Evolutionary conservation across 2,888 invertebrate species (phyloP).

Genomic region (Mayetiola destructor): DNA sequence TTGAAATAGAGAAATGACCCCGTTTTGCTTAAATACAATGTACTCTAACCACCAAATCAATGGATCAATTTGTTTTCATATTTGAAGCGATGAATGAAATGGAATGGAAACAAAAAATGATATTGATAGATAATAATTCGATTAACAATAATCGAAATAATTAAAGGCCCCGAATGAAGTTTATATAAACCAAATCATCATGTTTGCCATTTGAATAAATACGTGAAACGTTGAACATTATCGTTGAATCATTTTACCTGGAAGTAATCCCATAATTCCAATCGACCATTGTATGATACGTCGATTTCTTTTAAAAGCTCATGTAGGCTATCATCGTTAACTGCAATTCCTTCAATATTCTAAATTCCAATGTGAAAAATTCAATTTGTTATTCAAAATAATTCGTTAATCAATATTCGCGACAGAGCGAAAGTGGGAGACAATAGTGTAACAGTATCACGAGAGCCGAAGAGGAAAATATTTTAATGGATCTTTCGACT

Average conservation of each 20-base stretch:
- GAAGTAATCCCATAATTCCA: conserved; percentile 77
- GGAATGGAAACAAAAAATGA: background rate
- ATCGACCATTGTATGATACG: conserved; percentile 67
- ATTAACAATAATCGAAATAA: background rate
- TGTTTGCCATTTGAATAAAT: background rate
- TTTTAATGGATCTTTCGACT: too few species aligned
- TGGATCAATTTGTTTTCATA: background rate
- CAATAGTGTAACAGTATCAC: too few species aligned
- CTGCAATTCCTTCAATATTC: conserved; percentile 1
- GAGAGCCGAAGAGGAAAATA: too few species aligned
- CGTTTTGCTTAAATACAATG: too few species aligned
- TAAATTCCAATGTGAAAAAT: background rate
- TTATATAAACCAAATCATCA: background rate
- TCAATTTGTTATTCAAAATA: too few species aligned
- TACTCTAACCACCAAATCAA: background rate
- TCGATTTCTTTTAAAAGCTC: conserved; percentile 72
- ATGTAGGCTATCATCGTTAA: conserved; percentile 44
- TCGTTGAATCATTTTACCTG: conserved; percentile 46
- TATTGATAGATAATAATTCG: background rate
- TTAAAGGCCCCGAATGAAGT: background rate
- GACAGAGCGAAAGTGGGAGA: too few species aligned
- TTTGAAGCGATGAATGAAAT: too few species aligned
- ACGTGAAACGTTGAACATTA: background rate
- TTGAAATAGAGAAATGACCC: too few species aligned
- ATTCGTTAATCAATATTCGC: too few species aligned